A percentile compares a stretch with the other conserved stretches of the same genome.
phyloP scores from a whole-genome alignment of 2,113 vertebrate genomes.

The Xenotilapia flavipinnis region DNA sequence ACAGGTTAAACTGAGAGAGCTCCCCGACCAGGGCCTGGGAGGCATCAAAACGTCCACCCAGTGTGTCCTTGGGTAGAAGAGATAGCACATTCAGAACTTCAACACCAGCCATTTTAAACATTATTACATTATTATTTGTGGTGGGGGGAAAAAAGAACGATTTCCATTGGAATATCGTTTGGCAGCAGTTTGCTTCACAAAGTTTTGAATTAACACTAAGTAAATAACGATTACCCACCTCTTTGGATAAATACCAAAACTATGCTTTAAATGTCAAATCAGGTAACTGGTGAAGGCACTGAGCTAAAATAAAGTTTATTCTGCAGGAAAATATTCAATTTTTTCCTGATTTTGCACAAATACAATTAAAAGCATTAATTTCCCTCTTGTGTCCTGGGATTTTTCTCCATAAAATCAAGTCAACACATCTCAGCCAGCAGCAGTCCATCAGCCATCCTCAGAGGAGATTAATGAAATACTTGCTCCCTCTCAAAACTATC shows the following conservation, averaged over 20 bases:
- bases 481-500: neutral
- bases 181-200: neutral
- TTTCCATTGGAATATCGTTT: neutral
- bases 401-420: neutral
- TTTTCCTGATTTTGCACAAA: neutral
- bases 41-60: constrained; percentile 90
- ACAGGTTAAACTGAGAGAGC: constrained; percentile 89
- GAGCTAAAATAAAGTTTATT: neutral
- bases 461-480: neutral
- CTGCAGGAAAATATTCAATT: neutral
- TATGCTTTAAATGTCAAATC: neutral
- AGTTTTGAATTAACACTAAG: neutral
- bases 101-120: neutral
- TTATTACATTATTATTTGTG: neutral
- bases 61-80: constrained; percentile 72
- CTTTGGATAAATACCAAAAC: neutral
- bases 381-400: neutral
- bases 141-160: accelerated
- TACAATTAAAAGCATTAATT: neutral
- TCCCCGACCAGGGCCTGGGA: constrained; percentile 93
- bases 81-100: neutral
- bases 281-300: neutral
- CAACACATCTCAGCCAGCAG: neutral
- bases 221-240: neutral
- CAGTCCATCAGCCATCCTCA: neutral